phyloP scores from a whole-genome alignment of 1,140 invertebrate species.

The Pararge aegeria region DNA sequence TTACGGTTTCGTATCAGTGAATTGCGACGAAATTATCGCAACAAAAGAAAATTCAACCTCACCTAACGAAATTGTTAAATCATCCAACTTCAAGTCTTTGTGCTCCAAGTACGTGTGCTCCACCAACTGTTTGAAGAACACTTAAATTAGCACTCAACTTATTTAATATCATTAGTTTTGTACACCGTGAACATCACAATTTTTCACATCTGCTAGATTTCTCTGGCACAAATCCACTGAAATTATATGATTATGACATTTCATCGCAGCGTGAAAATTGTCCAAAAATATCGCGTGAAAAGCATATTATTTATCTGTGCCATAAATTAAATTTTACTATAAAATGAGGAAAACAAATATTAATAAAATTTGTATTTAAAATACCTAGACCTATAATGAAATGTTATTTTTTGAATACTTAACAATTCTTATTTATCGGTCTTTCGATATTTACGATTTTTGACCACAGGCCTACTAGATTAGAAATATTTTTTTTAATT shows the following conservation, averaged over 20 bases:
- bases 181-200: slow-evolving; percentile 45
- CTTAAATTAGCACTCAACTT: slow-evolving; percentile 30
- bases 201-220: slow-evolving; percentile 53
- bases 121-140: slow-evolving; percentile 18
- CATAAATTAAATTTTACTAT: background rate
- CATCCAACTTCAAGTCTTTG: slow-evolving; percentile 50
- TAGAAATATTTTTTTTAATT: too few relatives aligned
- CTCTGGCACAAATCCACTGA: slow-evolving; percentile 65
- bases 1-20: slow-evolving; percentile 3
- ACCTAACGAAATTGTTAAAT: slow-evolving; percentile 61
- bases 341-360: too few relatives aligned
- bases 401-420: too few relatives aligned
- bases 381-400: too few relatives aligned
- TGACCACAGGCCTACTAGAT: background rate
- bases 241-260: slow-evolving; percentile 58
- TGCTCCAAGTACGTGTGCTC: slow-evolving; percentile 21
- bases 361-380: too few relatives aligned
- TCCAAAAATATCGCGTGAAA: slow-evolving; percentile 20
- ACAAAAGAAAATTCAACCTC: slow-evolving; percentile 64
- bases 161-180: slow-evolving; percentile 47
- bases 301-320: slow-evolving; percentile 4
- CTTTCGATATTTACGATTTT: background rate
- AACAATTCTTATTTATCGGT: background rate
- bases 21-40: slow-evolving; percentile 41
- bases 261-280: slow-evolving; percentile 54